A percentile compares a stretch with the other conserved stretches of the same genome.
Conservation (phyloP, 2,113 vertebrate genomes). For the Physeter macrocephalus region DNA sequence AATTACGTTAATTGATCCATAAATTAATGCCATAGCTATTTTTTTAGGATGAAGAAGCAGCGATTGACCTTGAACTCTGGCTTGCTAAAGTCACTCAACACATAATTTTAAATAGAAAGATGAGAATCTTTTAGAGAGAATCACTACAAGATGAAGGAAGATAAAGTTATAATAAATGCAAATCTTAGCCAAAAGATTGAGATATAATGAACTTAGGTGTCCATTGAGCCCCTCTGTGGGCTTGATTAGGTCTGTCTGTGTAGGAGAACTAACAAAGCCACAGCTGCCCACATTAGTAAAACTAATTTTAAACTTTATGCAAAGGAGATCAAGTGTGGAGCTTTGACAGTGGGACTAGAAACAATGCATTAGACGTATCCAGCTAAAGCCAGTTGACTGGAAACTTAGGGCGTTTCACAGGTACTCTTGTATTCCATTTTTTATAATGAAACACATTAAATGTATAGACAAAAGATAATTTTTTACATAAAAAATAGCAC, state of each 20-base stretch:
- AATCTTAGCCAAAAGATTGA: conserved; percentile 19
- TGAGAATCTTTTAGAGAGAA: conserved; percentile 27
- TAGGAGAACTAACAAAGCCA: neutral
- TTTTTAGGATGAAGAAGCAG: conserved; percentile 4
- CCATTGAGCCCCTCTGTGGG: neutral
- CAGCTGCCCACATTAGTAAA: neutral
- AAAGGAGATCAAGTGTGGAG: neutral
- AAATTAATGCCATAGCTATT: neutral
- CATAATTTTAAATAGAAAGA: conserved; percentile 35
- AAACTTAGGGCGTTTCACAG: neutral
- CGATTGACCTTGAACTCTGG: neutral
- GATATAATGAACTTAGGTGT: neutral
- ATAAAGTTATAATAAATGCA: conserved; percentile 21
- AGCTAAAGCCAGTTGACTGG: neutral
- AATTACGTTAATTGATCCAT: neutral
- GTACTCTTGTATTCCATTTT: neutral
- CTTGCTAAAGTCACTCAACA: neutral
- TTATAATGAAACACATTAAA: neutral
- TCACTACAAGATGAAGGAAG: neutral
- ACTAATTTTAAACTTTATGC: neutral
- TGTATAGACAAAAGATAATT: neutral
- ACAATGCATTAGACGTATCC: neutral
- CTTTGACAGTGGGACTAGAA: neutral
- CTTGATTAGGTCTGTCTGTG: neutral
- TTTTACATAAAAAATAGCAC: neutral